Evolutionary conservation across 2,797 vertebrate genomes (phyloP).

Genomic region (Falco novaeseelandiae): DNA sequence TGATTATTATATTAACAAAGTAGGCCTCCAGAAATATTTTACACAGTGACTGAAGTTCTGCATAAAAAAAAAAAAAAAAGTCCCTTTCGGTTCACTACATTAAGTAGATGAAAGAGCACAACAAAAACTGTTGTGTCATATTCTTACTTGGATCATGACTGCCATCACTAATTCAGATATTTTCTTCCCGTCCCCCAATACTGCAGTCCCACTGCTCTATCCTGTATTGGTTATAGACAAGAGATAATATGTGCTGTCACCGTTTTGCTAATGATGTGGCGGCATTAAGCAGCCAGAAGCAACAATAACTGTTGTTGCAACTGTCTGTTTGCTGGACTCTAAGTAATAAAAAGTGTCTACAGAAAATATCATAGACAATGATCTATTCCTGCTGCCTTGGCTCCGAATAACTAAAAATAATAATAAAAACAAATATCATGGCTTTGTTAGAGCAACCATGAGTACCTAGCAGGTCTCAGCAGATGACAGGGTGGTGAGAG

Average conservation of each 20-base stretch:
- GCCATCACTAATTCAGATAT: not conserved
- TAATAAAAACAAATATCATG: not conserved
- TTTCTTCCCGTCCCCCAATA: not conserved
- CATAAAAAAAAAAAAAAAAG: not conserved
- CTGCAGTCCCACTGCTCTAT: not conserved
- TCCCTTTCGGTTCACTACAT: not conserved
- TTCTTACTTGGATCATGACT: not conserved
- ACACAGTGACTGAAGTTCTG: not conserved
- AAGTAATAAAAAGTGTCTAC: not conserved
- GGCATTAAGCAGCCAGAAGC: not conserved
- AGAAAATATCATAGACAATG: not conserved
- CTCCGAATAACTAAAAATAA: not conserved
- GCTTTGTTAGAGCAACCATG: rapidly evolving
- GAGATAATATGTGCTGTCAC: not conserved
- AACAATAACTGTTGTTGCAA: not conserved
- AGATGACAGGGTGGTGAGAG: not conserved
- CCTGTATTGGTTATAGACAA: not conserved
- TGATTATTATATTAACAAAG: not conserved
- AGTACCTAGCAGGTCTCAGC: not conserved
- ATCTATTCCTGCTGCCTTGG: not conserved
- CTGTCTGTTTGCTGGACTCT: not conserved
- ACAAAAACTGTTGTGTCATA: not conserved
- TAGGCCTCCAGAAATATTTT: not conserved
- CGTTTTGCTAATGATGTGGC: not conserved
- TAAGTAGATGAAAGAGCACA: not conserved